These are phyloP conservation scores for Rutpela maculata DNA, from an alignment of 2,888 invertebrate genomes.

Conservation along the genomic window DNA sequence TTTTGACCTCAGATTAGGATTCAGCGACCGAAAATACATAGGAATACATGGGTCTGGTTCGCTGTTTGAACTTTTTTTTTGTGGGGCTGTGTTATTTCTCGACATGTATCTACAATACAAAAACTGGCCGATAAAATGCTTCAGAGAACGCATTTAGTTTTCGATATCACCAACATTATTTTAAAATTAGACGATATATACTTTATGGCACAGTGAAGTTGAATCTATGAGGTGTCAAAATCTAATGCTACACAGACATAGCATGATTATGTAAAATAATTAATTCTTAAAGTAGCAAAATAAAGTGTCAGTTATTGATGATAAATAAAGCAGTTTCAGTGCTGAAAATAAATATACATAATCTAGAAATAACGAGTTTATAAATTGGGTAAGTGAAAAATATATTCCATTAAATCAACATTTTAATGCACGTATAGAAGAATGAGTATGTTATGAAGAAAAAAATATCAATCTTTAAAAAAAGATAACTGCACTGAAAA, in stretches of 20 bases:
- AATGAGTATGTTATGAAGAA: no score
- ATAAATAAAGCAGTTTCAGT: not conserved
- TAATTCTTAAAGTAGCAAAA: not conserved
- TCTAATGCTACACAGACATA: not conserved
- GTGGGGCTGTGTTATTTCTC: no score
- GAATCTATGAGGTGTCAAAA: not conserved
- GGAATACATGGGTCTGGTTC: no score
- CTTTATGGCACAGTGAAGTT: not conserved
- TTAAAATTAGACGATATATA: not conserved
- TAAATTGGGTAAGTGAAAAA: not conserved
- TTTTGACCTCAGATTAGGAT: no score
- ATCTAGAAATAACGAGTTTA: not conserved
- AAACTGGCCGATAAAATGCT: no score
- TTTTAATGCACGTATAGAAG: not conserved
- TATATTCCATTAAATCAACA: not conserved
- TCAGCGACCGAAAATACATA: no score
- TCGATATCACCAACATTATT: not conserved
- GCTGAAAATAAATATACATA: not conserved
- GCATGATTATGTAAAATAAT: not conserved
- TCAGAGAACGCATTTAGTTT: not conserved
- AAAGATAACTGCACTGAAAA: no score
- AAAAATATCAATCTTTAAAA: no score
- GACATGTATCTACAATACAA: no score
- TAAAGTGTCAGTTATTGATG: not conserved
- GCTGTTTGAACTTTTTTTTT: no score